These are phyloP conservation scores for Stenodera caucasica DNA, from an alignment of 2,888 invertebrate genomes.

Conservation along the genomic window DNA sequence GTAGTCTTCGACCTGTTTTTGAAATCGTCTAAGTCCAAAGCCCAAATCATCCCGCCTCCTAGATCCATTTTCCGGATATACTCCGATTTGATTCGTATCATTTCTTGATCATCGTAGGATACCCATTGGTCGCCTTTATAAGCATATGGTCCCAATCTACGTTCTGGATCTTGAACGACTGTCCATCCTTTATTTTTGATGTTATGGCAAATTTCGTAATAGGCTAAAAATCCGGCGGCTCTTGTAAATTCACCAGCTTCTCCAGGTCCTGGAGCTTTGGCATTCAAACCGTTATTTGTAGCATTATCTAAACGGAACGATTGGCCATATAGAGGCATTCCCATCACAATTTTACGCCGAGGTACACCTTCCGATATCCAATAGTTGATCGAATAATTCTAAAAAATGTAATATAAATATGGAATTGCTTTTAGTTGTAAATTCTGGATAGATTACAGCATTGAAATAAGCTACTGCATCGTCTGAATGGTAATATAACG, in stretches of 20 bases:
- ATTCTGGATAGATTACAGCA: slow-evolving; percentile 71
- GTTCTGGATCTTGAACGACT: slow-evolving; percentile 74
- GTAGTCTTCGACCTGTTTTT: slow-evolving; percentile 55
- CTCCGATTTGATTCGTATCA: slow-evolving; percentile 77
- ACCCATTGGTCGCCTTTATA: slow-evolving; percentile 90
- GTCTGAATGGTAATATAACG: slow-evolving; percentile 78
- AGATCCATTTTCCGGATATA: slow-evolving; percentile 75
- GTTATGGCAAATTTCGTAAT: slow-evolving; percentile 89
- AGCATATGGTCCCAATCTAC: slow-evolving; percentile 86
- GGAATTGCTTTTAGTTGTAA: no score
- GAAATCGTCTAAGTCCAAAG: slow-evolving; percentile 86
- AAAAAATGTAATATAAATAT: no score
- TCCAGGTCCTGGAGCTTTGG: slow-evolving; percentile 76
- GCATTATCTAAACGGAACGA: slow-evolving; percentile 71
- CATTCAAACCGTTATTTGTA: slow-evolving; percentile 69
- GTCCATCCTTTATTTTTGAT: slow-evolving; percentile 77
- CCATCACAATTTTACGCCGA: slow-evolving; percentile 80
- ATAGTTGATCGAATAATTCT: slow-evolving; percentile 86
- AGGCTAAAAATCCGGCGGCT: slow-evolving; percentile 84
- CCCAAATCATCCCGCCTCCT: slow-evolving; percentile 91
- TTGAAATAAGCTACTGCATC: slow-evolving; percentile 83
- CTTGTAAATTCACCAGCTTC: slow-evolving; percentile 83
- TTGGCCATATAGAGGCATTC: slow-evolving; percentile 88
- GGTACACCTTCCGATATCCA: slow-evolving; percentile 87
- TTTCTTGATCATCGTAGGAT: slow-evolving; percentile 81